phyloP scores from a whole-genome alignment of 2,113 vertebrate genomes.

The Aramus guarauna region DNA sequence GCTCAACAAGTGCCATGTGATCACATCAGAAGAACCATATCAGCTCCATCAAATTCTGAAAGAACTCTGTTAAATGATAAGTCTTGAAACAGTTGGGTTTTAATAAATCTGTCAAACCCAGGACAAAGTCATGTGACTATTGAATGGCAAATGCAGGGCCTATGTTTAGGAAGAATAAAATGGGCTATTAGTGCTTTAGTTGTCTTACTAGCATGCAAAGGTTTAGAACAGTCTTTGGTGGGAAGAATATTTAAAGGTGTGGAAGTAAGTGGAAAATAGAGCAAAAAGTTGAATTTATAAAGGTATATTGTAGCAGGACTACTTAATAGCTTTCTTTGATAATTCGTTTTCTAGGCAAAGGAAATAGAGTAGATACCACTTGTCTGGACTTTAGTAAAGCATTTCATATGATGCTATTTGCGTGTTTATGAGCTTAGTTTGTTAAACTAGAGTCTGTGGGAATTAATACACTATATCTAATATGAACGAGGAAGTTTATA shows the following conservation, averaged over 20 bases:
- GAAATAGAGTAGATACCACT: neutral
- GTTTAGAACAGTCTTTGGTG: neutral
- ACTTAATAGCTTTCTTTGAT: neutral
- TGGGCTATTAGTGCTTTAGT: neutral
- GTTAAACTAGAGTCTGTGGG: neutral
- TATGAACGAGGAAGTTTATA: neutral
- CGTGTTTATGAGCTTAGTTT: neutral
- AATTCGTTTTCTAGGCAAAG: neutral
- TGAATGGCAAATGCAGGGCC: neutral
- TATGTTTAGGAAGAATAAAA: neutral
- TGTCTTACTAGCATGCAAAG: neutral
- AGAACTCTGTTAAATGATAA: neutral
- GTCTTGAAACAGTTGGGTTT: neutral
- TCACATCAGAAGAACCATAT: neutral
- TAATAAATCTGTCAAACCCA: neutral
- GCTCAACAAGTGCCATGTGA: neutral
- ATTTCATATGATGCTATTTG: neutral
- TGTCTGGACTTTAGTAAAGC: neutral
- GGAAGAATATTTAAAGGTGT: neutral
- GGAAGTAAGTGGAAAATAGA: neutral
- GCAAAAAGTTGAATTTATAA: neutral
- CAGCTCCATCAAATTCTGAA: neutral
- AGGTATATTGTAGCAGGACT: neutral
- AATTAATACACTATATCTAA: neutral
- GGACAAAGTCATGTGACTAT: neutral